A percentile compares a stretch with the other conserved stretches of the same genome.
Conservation (phyloP, 2,888 invertebrate genomes). For the Drosophila conformis region DNA sequence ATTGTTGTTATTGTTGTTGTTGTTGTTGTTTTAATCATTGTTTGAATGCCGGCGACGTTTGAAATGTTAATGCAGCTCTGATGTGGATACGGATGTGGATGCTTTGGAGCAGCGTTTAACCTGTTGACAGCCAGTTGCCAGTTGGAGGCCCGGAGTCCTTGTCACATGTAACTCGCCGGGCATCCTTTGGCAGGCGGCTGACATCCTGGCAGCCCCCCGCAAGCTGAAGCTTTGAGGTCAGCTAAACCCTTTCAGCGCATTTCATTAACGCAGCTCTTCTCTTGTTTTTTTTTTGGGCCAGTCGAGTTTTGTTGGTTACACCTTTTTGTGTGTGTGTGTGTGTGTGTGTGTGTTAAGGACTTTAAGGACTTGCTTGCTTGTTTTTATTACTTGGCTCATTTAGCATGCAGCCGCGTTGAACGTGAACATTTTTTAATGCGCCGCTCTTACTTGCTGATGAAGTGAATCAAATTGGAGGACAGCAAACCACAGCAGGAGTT, state of each 20-base stretch:
- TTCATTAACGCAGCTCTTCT: slow-evolving; percentile 61
- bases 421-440: slow-evolving; percentile 74
- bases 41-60: slow-evolving; percentile 42
- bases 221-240: slow-evolving; percentile 56
- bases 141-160: slow-evolving; percentile 5
- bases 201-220: background rate
- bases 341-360: slow-evolving; percentile 31
- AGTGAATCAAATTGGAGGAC: slow-evolving; percentile 77
- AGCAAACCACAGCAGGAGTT: slow-evolving; percentile 15
- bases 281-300: slow-evolving; percentile 10
- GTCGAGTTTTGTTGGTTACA: slow-evolving; percentile 25
- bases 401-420: slow-evolving; percentile 69
- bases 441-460: slow-evolving; percentile 79
- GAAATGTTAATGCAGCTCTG: slow-evolving; percentile 47
- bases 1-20: slow-evolving; percentile 30
- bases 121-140: slow-evolving; percentile 51
- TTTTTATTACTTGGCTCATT: slow-evolving; percentile 68
- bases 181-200: slow-evolving; percentile 1
- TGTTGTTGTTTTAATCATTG: slow-evolving; percentile 38
- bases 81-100: slow-evolving; percentile 13
- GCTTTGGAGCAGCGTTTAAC: slow-evolving; percentile 35
- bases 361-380: slow-evolving; percentile 23
- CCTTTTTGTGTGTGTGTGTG: slow-evolving; percentile 33
- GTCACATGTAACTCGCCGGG: slow-evolving; percentile 25
- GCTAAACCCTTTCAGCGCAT: slow-evolving; percentile 75